Conservation (phyloP, 2,888 invertebrate genomes). For the Anorthoa munda region DNA sequence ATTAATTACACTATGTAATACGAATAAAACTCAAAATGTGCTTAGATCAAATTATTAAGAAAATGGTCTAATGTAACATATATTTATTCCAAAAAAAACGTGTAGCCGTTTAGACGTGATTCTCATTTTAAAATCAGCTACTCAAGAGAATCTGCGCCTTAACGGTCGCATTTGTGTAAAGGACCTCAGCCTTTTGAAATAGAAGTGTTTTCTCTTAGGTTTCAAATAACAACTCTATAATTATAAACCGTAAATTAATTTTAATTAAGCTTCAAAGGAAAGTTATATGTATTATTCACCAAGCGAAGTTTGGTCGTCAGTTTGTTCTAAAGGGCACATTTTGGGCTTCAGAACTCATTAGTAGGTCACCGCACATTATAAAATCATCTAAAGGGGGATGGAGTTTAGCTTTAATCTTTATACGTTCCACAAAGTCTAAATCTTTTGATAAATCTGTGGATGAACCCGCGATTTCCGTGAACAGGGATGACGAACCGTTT, state of each 20-base stretch:
- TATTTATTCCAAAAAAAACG: no score
- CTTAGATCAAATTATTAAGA: no score
- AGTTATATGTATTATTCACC: slow-evolving; percentile 41
- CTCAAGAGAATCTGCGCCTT: no score
- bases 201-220: slow-evolving; percentile 33
- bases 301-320: slow-evolving; percentile 48
- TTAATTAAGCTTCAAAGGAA: slow-evolving; percentile 37
- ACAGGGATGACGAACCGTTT: not conserved
- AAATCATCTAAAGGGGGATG: slow-evolving; percentile 44
- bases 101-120: no score
- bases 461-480: not conserved
- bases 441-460: not conserved
- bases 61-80: no score
- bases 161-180: slow-evolving; percentile 12
- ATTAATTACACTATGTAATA: no score
- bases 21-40: no score
- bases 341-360: slow-evolving; percentile 48
- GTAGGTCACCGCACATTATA: slow-evolving; percentile 65
- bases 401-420: slow-evolving; percentile 40
- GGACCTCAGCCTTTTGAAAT: slow-evolving; percentile 27
- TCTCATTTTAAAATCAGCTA: no score
- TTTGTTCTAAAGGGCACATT: slow-evolving; percentile 49
- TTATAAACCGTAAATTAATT: slow-evolving; percentile 48
- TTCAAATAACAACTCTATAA: slow-evolving; percentile 46
- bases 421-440: slow-evolving; percentile 15